phyloP scores from a whole-genome alignment of 1,140 invertebrate species.

The Galendromus occidentalis region DNA sequence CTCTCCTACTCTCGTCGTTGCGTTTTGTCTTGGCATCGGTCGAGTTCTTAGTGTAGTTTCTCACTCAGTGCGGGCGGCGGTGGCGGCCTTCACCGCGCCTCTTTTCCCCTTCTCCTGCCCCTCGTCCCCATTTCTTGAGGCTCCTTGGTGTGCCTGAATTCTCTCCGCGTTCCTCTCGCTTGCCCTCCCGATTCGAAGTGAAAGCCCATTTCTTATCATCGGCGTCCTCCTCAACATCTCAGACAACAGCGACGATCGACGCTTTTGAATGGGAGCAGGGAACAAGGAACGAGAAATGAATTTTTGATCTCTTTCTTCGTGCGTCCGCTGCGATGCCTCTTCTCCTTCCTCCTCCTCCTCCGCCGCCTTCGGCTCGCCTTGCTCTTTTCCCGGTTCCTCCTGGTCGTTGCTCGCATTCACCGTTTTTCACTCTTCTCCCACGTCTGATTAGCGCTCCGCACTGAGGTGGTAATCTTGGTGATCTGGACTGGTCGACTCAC shows the following conservation, averaged over 20 bases:
- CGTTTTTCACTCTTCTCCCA: no score
- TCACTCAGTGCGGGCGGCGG: no score
- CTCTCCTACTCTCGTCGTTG: no score
- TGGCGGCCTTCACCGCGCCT: no score
- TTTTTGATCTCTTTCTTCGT: conserved; percentile 5
- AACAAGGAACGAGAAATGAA: background rate
- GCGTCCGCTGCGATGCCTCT: background rate
- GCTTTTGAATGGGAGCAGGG: background rate
- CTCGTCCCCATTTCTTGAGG: background rate
- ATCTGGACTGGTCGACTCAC: no score
- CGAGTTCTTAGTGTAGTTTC: no score
- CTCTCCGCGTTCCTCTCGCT: background rate
- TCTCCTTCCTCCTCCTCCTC: background rate
- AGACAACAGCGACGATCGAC: background rate
- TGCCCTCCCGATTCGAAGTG: background rate
- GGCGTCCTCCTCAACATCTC: background rate
- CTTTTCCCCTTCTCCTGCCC: no score
- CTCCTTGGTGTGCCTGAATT: background rate
- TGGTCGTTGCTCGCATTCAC: background rate
- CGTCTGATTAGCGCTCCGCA: no score
- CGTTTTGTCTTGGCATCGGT: no score
- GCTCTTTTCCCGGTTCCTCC: background rate
- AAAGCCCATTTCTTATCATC: background rate
- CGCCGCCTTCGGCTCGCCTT: background rate
- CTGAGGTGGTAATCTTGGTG: no score